phyloP scores from a whole-genome alignment of 2,888 invertebrate genomes.

The Dyspetes luteomarginatus region DNA sequence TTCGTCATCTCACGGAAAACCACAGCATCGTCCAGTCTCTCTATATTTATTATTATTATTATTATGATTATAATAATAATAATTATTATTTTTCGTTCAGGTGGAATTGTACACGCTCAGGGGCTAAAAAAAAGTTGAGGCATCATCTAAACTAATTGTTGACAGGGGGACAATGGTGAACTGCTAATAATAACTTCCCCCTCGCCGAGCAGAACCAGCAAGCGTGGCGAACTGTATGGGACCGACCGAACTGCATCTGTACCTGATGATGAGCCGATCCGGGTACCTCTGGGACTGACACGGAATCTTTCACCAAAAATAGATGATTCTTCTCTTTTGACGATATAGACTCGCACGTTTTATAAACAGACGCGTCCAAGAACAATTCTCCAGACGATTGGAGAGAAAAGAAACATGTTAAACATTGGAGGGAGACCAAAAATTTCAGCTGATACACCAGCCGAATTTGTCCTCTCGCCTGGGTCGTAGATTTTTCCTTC shows the following conservation, averaged over 20 bases:
- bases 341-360: no score
- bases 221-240: constrained; percentile 46
- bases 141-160: constrained; percentile 82
- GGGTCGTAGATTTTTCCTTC: no score
- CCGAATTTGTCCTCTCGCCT: no score
- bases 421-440: no score
- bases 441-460: no score
- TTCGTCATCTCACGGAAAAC: constrained; percentile 15
- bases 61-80: no score
- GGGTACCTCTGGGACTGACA: constrained; percentile 10
- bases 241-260: constrained; percentile 58
- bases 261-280: constrained; percentile 51
- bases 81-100: constrained; percentile 39
- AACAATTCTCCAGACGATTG: no score
- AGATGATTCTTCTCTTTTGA: constrained; percentile 24
- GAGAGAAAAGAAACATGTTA: no score
- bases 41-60: no score
- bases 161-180: constrained; percentile 79
- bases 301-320: constrained; percentile 32
- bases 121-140: constrained; percentile 70
- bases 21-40: no score
- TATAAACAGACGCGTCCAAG: no score
- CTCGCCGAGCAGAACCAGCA: constrained; percentile 45
- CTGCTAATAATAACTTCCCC: constrained; percentile 78
- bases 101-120: constrained; percentile 32